Conservation (phyloP, 2,888 invertebrate species). For the Lamellibrachia satsuma region DNA sequence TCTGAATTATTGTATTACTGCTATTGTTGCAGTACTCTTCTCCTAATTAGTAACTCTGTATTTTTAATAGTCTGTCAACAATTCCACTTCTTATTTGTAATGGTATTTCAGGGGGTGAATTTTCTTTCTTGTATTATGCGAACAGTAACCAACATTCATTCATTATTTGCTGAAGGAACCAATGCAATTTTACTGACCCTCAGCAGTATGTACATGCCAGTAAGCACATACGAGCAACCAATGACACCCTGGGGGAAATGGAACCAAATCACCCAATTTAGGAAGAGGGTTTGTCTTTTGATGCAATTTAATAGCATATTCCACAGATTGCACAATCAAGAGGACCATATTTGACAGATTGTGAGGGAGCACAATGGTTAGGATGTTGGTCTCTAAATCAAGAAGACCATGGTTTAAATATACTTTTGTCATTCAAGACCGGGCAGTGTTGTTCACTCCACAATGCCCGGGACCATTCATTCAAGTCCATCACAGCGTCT, state of each 20-base stretch:
- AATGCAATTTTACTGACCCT: background rate
- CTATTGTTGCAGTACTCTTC: background rate
- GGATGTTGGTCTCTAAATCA: background rate
- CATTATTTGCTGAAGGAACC: background rate
- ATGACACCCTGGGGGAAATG: background rate
- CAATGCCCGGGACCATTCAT: background rate
- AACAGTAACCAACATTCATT: background rate
- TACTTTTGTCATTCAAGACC: background rate
- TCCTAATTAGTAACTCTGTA: no score
- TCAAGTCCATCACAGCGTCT: background rate
- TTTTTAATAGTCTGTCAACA: no score
- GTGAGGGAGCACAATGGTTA: background rate
- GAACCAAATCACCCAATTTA: background rate
- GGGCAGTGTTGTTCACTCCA: background rate
- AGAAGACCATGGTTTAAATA: background rate
- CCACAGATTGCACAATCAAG: background rate
- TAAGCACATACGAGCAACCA: background rate
- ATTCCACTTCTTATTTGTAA: no score
- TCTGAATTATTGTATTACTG: background rate
- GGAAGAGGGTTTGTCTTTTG: background rate
- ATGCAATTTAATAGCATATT: constrained; percentile 11
- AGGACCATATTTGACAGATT: background rate
- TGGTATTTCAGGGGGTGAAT: no score
- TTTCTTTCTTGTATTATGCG: background rate
- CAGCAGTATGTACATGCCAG: background rate